Evolutionary conservation across 2,888 invertebrate genomes (phyloP), one percentile per base, ranked within the genome.

Genomic region (Cheiracanthium punctorium): DNA sequence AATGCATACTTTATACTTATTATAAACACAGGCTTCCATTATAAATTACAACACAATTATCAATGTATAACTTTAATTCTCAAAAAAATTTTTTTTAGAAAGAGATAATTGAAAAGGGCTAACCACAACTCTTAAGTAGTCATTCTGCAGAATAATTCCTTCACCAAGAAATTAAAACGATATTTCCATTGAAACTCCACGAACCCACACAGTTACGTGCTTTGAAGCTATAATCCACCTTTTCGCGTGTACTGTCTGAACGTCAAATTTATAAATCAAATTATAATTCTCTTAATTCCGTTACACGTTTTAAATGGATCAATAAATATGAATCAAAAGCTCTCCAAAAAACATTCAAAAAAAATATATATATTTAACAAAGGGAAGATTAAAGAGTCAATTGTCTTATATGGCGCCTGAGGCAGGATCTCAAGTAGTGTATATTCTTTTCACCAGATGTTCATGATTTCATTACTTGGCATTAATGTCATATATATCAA

Each of bases 401-500:
- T 58, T 58, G 58, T 58, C 58, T 58, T 24, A n/a, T 2, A 24
- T 7, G 0, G 20, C 24, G 30, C 67, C 67, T 32, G 8, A 12
- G 71, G 71, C 71, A 43, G 17, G 58, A 8, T 33, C 12, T 14
- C 43, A 43, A n/a, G 28, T 71, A 37, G 43, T 29, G 43, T 43
- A 71, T 37, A 71, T 43, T 30, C 43, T 71, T 71, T 71, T 37
- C 37, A 17, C 43, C 71, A 71, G 71, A 41, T 71, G 71, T 71
- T 37, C 37, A 43, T 29, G 17, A 12, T 17, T 43, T 33, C 37
- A 71, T 71, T 71, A 71, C 17, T 71, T 71, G 71, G 71, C 43
- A 71, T 71, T 71, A 71, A 43, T 71, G 71, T 37, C 71, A 43
- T 20, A 43, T 71, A 37, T 43, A 41, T 71, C 71, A 58, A 58